Percentiles rank a stretch among this genome's conserved stretches.
These are phyloP conservation scores for Epinotia demarniana DNA, from an alignment of 2,888 invertebrate genomes.

Conservation along the genomic window DNA sequence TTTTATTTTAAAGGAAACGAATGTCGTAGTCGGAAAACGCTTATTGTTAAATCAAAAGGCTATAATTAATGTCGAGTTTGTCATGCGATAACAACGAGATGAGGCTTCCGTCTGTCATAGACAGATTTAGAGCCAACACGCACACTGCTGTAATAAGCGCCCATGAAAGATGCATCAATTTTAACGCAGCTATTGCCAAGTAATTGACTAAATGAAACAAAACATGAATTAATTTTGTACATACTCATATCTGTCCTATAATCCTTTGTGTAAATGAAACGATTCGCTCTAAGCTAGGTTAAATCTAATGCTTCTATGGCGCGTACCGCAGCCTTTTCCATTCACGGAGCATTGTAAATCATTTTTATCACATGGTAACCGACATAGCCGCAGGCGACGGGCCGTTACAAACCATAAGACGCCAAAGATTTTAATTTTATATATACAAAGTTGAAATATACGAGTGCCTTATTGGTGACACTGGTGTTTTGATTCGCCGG, in stretches of 20 bases:
- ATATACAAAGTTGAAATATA: slow-evolving; percentile 79
- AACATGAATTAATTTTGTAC: too few species aligned
- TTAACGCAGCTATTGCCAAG: too few species aligned
- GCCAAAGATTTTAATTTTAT: slow-evolving; percentile 80
- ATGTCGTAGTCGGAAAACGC: slow-evolving; percentile 17
- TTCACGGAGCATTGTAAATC: background rate
- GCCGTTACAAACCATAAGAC: slow-evolving; percentile 58
- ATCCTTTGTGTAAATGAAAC: too few species aligned
- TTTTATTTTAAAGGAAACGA: background rate
- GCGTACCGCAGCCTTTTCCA: background rate
- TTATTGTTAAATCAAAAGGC: slow-evolving; percentile 16
- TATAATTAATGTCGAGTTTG: background rate
- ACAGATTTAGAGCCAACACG: background rate
- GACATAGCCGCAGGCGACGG: background rate
- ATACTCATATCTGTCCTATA: too few species aligned
- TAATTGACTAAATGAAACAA: too few species aligned
- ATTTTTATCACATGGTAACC: background rate
- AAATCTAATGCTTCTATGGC: background rate
- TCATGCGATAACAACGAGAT: background rate
- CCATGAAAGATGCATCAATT: too few species aligned
- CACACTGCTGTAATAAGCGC: too few species aligned
- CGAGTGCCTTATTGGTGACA: slow-evolving; percentile 84
- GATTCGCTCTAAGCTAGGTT: too few species aligned
- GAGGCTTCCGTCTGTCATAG: background rate
- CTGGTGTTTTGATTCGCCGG: slow-evolving; percentile 74